Base-by-base conservation (phyloP, 2,797 vertebrate species). In the Platyrinchus mystaceus region DNA sequence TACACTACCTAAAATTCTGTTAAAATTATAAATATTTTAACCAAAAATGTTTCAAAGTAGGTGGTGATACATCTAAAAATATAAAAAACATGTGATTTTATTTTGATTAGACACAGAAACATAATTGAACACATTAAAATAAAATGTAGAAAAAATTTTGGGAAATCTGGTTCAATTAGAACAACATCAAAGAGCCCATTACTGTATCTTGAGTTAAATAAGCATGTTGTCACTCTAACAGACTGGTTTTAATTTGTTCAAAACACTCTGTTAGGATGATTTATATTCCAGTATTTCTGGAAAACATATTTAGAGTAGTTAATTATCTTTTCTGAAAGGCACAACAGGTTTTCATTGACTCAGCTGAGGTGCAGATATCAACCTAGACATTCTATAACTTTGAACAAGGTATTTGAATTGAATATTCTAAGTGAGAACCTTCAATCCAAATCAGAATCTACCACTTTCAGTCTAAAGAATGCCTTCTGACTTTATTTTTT, bases 181-280 rank as follows among this genome's bases (percentile, higher is more conserved):
- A 84, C 2, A 10, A 69, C 86, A 93, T 93, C 78, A 93, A 95
- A 95, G 73, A 78, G 12, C n/a, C 47, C 50, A 73, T 89, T 93
- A 86, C 44, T 87, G 5, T 84, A 95, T 93, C 92, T 86, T 13
- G 3, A 94, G 21, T 83, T 75, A 87, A 92, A 41, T 84, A 83
- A 86, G 66, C 41, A 59, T 79, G 82, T 70, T 95, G 82, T 93
- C 92, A 88, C 36, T 78, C 50, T 85, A 73, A 82, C 15, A 46
- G 76, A 37, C 76, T 78, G 78, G 82, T 71, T 96, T 95, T 84
- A 75, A 94, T 94, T 93, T 91, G 36, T 76, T 84, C 50, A 76
- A 67, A 73, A 34, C 59, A 58, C 63, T 86, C 73, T 63, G 36
- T 47, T 75, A 24, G 69, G 32, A 84, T 89, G 22, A 92, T 81